Base-by-base conservation (phyloP, 35 echinoderm and acorn worm species). In the Lytechinus pictus region DNA sequence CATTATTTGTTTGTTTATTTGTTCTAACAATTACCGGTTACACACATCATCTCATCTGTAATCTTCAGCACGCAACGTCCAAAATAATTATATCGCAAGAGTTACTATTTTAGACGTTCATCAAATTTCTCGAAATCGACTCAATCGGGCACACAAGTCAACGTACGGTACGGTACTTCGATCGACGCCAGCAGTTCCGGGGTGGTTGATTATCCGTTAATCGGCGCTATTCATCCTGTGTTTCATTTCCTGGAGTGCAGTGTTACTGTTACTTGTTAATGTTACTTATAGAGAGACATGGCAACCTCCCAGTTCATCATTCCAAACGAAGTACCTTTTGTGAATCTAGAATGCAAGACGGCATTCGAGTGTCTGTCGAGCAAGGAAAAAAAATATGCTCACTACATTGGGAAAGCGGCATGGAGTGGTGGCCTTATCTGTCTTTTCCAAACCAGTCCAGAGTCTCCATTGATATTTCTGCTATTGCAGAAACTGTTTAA, bases 331-430 rank as follows among this genome's bases (percentile, higher is more conserved):
- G 96, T 96, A 51, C 98, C 98, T 0, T 94, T 98, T 53, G 97
- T 97, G 27, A 97, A 92, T 61, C 89, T 99, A 54, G 97, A 99
- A 93, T 99, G 98, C 28, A 95, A 94, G 53, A 61, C 94, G 51
- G 98, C 98, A 27, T 99, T 97, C 86, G 60, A 95, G 11, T 90
- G 87, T 0, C 97, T 99, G 13, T 97, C 97, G 3, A 53, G 56
- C 33, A 95, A 99, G 94, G 98, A 98, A 88, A 99, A 97, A 91
- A 95, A 96, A 60, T 99, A 99, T 93, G 97, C 98, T 11, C 98
- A 99, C 86, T 99, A 95, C 96, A 87, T 99, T 27, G 86, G 96
- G 57, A 58, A 88, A 55, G 98, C 97, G 52, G 97, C 96, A 1
- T 99, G 98, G 98, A 91, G 87, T 29, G 98, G 98, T 8, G 98